These are phyloP conservation scores for Xiphophorus maculatus DNA, from an alignment of 2,113 vertebrate genomes.

Conservation along the genomic window DNA sequence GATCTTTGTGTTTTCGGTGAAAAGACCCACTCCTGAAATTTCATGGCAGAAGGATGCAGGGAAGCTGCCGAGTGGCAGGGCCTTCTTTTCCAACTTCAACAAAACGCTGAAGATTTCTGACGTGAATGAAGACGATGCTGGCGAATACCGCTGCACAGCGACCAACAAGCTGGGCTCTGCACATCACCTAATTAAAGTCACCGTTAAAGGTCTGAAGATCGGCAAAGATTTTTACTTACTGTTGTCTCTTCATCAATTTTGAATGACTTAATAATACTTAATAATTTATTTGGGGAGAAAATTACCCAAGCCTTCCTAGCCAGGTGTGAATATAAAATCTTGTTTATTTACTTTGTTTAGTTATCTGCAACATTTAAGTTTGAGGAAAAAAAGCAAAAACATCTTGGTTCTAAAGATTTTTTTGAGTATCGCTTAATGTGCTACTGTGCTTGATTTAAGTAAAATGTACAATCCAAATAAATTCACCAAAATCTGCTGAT, in stretches of 20 bases:
- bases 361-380: too few relatives aligned
- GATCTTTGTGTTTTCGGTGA: not conserved
- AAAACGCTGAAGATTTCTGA: conserved; percentile 90
- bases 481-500: too few relatives aligned
- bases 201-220: conserved; percentile 87
- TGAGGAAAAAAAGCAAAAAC: too few relatives aligned
- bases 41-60: conserved; percentile 91
- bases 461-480: too few relatives aligned
- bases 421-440: too few relatives aligned
- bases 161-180: conserved; percentile 84
- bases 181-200: conserved; percentile 89
- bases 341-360: too few relatives aligned
- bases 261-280: not conserved
- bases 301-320: too few relatives aligned
- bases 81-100: conserved; percentile 85
- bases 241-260: not conserved
- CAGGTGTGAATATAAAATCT: not conserved
- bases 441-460: too few relatives aligned
- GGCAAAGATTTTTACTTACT: not conserved
- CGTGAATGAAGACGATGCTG: conserved; percentile 89
- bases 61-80: conserved; percentile 83
- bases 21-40: conserved; percentile 91
- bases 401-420: too few relatives aligned
- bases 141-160: conserved; percentile 90
- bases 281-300: not conserved